Base-by-base conservation (phyloP, 2,888 invertebrate genomes). In the Callyntrura sp. region DNA sequence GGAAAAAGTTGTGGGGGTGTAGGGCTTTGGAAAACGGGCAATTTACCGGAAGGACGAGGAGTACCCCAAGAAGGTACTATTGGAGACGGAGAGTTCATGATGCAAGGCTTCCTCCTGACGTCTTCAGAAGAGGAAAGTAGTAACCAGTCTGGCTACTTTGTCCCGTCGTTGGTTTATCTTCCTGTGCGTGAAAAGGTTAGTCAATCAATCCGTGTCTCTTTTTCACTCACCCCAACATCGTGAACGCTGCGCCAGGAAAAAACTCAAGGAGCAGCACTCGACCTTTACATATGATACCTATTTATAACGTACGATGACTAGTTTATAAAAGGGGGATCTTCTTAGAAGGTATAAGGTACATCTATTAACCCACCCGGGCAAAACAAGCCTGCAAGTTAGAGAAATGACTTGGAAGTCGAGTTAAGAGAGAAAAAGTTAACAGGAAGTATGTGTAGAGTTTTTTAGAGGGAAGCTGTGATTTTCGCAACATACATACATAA, bases 81-180 rank as follows among this genome's bases (percentile, higher is more conserved):
- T 68, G 89, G 86, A 43, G 93, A 94, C 23, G 94, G 94, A 11
- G 94, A 94, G 86, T 97, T 97, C 94, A 96, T 97, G 93, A 98
- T 98, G 98, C 98, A 98, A 95, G 97, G 98, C 89, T 99, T 98
- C 95, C 96, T 98, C 94, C 96, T 98, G 62, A 93, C 92, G 20
- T 91, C 90, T 25, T 91, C 92, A 23, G 93, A 93, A 62, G 92
- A 92, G 62, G 90, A 90, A 65, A 91, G 90, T 68, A 92, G 90
- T 73, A 92, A 92, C 83, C 88, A 93, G 91, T 93, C 93, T 90
- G 94, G 94, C 91, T 96, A 97, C 94, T 97, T 98, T 95, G 97
- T 98, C 94, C 98, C 98, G 93, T 98, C 98, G 94, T 96, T 98
- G 94, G 98, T 99, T 95, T 98, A 98, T 95, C 96, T 99, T 95